phyloP scores from a whole-genome alignment of 2,113 vertebrate species.

The Balaenoptera acutorostrata region DNA sequence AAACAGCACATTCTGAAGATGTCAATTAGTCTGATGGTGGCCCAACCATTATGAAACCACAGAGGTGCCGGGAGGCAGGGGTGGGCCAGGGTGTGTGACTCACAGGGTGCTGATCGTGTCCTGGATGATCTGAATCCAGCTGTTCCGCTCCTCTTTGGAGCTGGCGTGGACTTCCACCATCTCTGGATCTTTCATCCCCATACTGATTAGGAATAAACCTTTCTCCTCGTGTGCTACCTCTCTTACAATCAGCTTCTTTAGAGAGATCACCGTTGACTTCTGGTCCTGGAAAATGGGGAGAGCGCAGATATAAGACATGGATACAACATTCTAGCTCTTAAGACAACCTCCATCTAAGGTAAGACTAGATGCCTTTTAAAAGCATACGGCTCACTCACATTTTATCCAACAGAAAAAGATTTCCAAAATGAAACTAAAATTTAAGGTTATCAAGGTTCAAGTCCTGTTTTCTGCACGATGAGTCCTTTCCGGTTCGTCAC shows the following conservation, averaged over 20 bases:
- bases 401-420: not conserved
- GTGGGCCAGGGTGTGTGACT: constrained; percentile 53
- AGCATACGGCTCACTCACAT: not conserved
- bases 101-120: constrained; percentile 93
- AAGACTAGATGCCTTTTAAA: not conserved
- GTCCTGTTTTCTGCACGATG: not conserved
- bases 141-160: constrained; percentile 93
- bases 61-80: rapidly evolving
- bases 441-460: not conserved
- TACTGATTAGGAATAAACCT: constrained; percentile 95
- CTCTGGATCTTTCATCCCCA: constrained; percentile 89
- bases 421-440: not conserved
- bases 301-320: not conserved
- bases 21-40: not conserved
- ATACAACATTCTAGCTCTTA: too few species aligned
- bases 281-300: constrained; percentile 85
- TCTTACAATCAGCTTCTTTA: constrained; percentile 97
- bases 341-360: not conserved
- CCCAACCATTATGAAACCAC: rapidly evolving
- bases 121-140: constrained; percentile 94
- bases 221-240: constrained; percentile 98
- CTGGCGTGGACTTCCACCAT: constrained; percentile 95
- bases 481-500: not conserved
- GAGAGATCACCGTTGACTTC: constrained; percentile 94
- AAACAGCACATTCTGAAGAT: not conserved